phyloP scores from a whole-genome alignment of 2,113 vertebrate species.

The Eurystomus gularis region DNA sequence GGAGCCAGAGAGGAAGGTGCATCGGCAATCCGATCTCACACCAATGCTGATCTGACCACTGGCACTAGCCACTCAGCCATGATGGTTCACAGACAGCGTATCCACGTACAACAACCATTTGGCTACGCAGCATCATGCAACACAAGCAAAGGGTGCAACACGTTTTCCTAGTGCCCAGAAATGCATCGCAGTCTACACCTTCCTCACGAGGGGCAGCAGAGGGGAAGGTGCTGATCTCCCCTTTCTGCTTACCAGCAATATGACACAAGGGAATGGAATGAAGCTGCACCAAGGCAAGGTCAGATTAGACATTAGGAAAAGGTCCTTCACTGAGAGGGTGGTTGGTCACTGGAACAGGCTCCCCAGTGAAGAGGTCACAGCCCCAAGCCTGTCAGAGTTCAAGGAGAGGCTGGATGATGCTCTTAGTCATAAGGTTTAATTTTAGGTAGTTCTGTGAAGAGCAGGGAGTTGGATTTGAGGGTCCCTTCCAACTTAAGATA shows the following conservation, averaged over 20 bases:
- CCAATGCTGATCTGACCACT: not conserved
- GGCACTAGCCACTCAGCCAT: not conserved
- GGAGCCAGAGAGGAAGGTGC: not conserved
- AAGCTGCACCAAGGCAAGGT: not conserved
- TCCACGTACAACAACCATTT: rapidly evolving
- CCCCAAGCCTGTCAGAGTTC: not conserved
- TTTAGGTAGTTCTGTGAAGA: not conserved
- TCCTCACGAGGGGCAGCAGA: not conserved
- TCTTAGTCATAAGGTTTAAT: not conserved
- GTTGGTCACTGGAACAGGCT: not conserved
- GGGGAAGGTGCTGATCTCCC: not conserved
- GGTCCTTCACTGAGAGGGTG: not conserved
- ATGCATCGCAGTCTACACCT: not conserved
- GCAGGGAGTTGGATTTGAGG: not conserved
- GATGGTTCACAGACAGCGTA: not conserved
- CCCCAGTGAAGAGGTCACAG: not conserved
- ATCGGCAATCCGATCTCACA: not conserved
- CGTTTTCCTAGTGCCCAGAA: not conserved
- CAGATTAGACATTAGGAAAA: not conserved
- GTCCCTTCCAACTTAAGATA: not conserved
- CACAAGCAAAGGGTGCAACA: not conserved
- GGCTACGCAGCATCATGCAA: not conserved
- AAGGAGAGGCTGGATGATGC: not conserved
- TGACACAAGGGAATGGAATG: rapidly evolving
- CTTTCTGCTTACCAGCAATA: not conserved